Conservation (phyloP, 2,797 vertebrate species). For the Eospalax fontanierii region DNA sequence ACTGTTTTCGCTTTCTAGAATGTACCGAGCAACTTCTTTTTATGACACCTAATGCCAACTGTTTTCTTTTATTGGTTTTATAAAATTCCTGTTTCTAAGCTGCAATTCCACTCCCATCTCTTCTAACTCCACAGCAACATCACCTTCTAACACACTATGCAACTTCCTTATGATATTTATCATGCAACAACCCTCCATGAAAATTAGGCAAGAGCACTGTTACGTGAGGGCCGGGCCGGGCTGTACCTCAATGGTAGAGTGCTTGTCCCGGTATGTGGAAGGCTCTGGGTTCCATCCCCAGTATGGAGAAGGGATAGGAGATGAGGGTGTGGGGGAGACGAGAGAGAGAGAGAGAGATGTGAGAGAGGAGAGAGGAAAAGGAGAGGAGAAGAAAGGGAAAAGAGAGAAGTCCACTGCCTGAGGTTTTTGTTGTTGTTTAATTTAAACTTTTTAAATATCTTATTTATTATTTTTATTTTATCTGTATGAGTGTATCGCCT, state of each 20-base stretch:
- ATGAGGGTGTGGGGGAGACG: too few relatives aligned
- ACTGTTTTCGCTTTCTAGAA: background rate
- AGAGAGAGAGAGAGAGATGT: background rate
- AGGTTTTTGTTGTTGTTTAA: too few relatives aligned
- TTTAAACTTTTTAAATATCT: too few relatives aligned
- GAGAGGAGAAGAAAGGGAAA: background rate
- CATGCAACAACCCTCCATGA: accelerated
- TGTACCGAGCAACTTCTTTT: background rate
- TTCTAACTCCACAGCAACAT: background rate
- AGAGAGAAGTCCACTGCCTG: too few relatives aligned
- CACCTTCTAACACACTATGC: background rate
- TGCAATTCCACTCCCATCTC: background rate
- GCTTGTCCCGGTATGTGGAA: background rate
- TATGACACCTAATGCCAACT: background rate
- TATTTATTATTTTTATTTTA: too few relatives aligned
- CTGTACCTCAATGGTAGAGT: background rate
- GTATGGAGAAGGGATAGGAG: background rate
- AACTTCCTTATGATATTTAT: background rate
- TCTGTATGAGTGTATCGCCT: too few relatives aligned
- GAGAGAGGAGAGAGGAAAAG: too few relatives aligned
- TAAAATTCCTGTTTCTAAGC: background rate
- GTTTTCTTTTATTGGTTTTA: background rate
- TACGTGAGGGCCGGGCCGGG: background rate
- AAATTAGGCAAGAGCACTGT: background rate
- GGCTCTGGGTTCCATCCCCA: too few relatives aligned